These are phyloP conservation scores for Cepaea hortensis DNA, from an alignment of 2,888 invertebrate genomes.

Conservation along the genomic window DNA sequence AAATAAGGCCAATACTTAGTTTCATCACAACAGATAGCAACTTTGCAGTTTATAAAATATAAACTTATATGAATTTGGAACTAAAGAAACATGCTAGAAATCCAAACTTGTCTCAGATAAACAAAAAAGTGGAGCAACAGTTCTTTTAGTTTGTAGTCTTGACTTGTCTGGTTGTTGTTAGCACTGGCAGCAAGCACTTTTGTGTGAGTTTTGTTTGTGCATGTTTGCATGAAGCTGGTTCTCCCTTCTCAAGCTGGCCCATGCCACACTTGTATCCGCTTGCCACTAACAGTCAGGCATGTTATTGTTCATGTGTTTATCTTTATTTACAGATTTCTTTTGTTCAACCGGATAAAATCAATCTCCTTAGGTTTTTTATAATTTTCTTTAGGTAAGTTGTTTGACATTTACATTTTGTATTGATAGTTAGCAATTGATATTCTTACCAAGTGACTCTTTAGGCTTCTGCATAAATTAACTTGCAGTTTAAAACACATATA, in stretches of 20 bases:
- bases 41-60: too few relatives aligned
- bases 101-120: too few relatives aligned
- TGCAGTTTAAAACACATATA: background rate
- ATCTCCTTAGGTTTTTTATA: conserved; percentile 68
- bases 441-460: background rate
- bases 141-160: background rate
- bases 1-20: too few relatives aligned
- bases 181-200: conserved; percentile 7
- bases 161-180: conserved; percentile 2
- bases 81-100: too few relatives aligned
- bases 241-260: conserved; percentile 17
- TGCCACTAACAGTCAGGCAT: conserved; percentile 42
- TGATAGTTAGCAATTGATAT: background rate
- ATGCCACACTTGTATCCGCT: conserved; percentile 36
- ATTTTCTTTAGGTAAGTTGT: conserved; percentile 69
- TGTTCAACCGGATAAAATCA: conserved; percentile 54
- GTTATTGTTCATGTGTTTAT: conserved; percentile 39
- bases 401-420: background rate
- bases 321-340: conserved; percentile 58
- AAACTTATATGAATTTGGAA: too few relatives aligned
- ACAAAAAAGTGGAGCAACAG: too few relatives aligned
- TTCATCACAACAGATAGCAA: too few relatives aligned
- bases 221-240: conserved; percentile 29
- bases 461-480: background rate
- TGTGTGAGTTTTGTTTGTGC: conserved; percentile 1